Percentiles rank a stretch among this genome's conserved stretches.
These are phyloP conservation scores for Carduelis carduelis DNA, from an alignment of 2,797 vertebrate species.

Conservation along the genomic window DNA sequence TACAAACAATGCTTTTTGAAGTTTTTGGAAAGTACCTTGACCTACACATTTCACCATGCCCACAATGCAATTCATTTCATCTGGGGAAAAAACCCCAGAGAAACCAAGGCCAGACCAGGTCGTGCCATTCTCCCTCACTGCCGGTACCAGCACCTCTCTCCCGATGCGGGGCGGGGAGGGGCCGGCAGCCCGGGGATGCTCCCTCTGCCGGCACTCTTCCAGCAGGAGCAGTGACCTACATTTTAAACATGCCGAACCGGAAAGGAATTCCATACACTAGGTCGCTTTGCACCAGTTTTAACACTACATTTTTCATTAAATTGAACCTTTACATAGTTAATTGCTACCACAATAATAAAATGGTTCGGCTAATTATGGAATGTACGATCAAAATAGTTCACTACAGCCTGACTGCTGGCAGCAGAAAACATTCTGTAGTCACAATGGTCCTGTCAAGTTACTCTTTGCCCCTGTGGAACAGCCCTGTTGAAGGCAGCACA, in stretches of 20 bases:
- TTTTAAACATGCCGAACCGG: not conserved
- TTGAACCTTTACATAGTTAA: not conserved
- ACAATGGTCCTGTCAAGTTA: not conserved
- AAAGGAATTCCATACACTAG: not conserved
- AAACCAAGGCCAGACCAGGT: rapidly evolving
- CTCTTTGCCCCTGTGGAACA: not conserved
- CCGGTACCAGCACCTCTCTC: not conserved
- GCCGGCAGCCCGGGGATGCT: not conserved
- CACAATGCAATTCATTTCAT: not conserved
- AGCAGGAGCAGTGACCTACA: not conserved
- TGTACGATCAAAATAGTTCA: not conserved
- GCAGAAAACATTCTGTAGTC: not conserved
- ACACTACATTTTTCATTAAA: not conserved
- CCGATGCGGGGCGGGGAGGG: rapidly evolving
- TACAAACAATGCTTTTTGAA: not conserved
- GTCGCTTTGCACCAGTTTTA: not conserved
- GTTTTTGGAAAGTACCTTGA: not conserved
- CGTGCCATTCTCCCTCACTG: not conserved
- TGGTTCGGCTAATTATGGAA: not conserved
- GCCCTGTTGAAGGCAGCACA: rapidly evolving
- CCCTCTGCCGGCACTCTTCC: constrained; percentile 23
- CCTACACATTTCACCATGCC: not conserved
- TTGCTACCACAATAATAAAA: not conserved
- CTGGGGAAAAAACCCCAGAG: rapidly evolving
- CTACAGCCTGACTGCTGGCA: not conserved